Conservation (phyloP, 1,140 invertebrate genomes). For the Drosophila subobscura region DNA sequence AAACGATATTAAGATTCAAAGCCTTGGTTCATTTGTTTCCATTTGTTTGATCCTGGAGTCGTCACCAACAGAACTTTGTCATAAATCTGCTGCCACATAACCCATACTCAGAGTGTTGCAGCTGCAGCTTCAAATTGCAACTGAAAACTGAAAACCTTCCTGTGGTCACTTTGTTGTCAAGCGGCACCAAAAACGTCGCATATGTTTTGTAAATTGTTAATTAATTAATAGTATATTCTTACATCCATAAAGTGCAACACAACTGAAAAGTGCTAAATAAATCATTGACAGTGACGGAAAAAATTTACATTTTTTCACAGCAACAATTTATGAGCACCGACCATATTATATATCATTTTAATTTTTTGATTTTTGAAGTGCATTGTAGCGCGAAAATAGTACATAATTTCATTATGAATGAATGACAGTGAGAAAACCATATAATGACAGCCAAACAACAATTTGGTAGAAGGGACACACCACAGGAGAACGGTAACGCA, state of each 20-base stretch:
- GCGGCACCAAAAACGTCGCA: slow-evolving; percentile 31
- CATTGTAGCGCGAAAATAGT: slow-evolving; percentile 27
- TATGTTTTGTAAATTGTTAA: slow-evolving; percentile 78
- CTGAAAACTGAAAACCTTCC: slow-evolving; percentile 27
- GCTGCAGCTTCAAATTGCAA: slow-evolving; percentile 6
- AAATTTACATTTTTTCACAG: slow-evolving; percentile 26
- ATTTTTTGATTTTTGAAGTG: slow-evolving; percentile 9
- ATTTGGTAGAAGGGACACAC: not conserved
- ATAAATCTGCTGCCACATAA: slow-evolving; percentile 30
- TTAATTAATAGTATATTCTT: slow-evolving; percentile 73
- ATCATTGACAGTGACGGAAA: slow-evolving; percentile 53
- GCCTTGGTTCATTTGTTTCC: too few species aligned
- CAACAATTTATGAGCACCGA: slow-evolving; percentile 43
- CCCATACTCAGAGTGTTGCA: slow-evolving; percentile 39
- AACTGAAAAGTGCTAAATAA: slow-evolving; percentile 51
- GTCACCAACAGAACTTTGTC: slow-evolving; percentile 8
- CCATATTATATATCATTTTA: slow-evolving; percentile 21
- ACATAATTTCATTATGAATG: slow-evolving; percentile 49
- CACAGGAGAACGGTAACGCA: slow-evolving; percentile 7
- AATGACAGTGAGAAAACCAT: slow-evolving; percentile 41
- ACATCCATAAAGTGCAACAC: slow-evolving; percentile 46
- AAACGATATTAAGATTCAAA: not conserved
- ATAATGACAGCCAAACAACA: slow-evolving; percentile 33
- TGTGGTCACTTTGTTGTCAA: slow-evolving; percentile 39
- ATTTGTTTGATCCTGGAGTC: not conserved